Base-by-base conservation (phyloP, 2,113 vertebrate species). In the Cromileptes altivelis region DNA sequence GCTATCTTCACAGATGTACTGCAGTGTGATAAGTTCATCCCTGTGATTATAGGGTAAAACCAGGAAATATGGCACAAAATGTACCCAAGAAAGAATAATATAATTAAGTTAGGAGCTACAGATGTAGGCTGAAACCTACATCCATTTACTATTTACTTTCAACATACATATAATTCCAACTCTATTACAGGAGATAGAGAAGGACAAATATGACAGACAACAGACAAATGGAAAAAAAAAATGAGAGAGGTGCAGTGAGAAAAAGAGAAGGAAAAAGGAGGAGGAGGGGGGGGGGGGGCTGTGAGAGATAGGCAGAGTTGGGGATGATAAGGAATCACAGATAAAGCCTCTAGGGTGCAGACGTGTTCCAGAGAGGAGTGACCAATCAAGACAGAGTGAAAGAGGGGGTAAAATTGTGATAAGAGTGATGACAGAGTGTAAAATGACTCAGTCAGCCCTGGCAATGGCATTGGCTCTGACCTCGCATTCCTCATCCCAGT, bases 401-500 rank as follows among this genome's bases (percentile, higher is more conserved):
- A 83, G 89, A 88, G 84, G 82, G 85, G 84, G 72, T 88, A 80
- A 78, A 87, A 80, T 47, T 76, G 84, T 80, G 92, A 92, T 94
- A 94, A 92, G 88, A 91, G 89, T 84, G 85, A 94, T 92, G 91
- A 90, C 90, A 87, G 84, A 91, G 89, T 91, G 88, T 89, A 90
- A 89, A 92, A 86, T 85, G 90, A 93, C 85, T 89, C 86, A 69
- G 89, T 86, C 86, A 81, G 85, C 67, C 86, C 76, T 79, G 85
- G 86, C 80, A 45, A 23, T 82, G 87, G 87, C 84, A 81, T 78
- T 77, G 84, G 88, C 70, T 67, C 78, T 70, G 86, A 91, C 88
- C 91, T 86, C 81, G 11, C 60, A 67, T 73, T 70, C 76, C 83
- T 86, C 89, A 85, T 81, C 88, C 72, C 63, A 6, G 72, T 61